A percentile compares a stretch with the other conserved stretches of the same genome.
phyloP scores from a whole-genome alignment of 2,888 invertebrate species.

The Drosophila gaucha region DNA sequence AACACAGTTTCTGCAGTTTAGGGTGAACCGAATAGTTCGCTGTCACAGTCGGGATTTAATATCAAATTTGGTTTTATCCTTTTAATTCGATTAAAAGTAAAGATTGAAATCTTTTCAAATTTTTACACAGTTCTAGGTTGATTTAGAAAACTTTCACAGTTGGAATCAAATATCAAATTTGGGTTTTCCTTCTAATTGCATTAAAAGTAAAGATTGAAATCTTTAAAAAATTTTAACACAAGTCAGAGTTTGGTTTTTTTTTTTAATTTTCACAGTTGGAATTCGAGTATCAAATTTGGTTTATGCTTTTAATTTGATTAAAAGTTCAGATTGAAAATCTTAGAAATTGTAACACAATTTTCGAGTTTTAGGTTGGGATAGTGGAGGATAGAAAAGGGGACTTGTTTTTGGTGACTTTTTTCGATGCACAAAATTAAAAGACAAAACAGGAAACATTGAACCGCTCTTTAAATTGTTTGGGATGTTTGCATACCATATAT shows the following conservation, averaged over 20 bases:
- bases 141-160: slow-evolving; percentile 44
- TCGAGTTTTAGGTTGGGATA: background rate
- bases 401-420: slow-evolving; percentile 47
- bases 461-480: slow-evolving; percentile 73
- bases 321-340: slow-evolving; percentile 40
- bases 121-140: slow-evolving; percentile 21
- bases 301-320: slow-evolving; percentile 64
- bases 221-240: slow-evolving; percentile 14
- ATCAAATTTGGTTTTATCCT: slow-evolving; percentile 42
- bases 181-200: no score
- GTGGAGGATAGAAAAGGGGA: background rate
- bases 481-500: slow-evolving; percentile 66
- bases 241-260: no score
- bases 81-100: slow-evolving; percentile 61
- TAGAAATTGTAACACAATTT: slow-evolving; percentile 12
- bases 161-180: slow-evolving; percentile 30
- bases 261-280: slow-evolving; percentile 41
- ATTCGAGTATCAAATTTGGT: slow-evolving; percentile 33
- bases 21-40: slow-evolving; percentile 25
- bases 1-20: slow-evolving; percentile 60
- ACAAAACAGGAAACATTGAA: slow-evolving; percentile 77
- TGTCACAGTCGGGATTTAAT: slow-evolving; percentile 47
- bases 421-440: slow-evolving; percentile 67
- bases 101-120: slow-evolving; percentile 28
- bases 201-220: slow-evolving; percentile 49